Conservation (phyloP, 2,113 vertebrate species). For the Pachycephala philippinensis region DNA sequence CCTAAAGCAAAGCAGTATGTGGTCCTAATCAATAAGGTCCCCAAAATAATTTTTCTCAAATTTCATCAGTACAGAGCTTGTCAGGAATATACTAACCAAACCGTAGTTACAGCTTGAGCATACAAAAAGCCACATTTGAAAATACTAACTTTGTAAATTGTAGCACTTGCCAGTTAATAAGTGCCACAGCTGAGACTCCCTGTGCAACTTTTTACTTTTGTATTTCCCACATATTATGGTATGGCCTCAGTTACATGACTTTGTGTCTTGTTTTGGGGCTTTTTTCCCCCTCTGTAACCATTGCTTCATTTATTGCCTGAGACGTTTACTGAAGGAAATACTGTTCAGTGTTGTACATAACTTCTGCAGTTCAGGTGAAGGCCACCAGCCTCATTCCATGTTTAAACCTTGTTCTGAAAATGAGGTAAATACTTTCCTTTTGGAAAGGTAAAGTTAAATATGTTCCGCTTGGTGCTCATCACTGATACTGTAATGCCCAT, state of each 20-base stretch:
- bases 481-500: not conserved
- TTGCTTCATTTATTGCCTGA: not conserved
- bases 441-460: not conserved
- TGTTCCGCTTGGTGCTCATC: not conserved
- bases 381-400: not conserved
- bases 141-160: not conserved
- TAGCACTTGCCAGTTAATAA: not conserved
- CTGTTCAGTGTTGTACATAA: not conserved
- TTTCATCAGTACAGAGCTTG: not conserved
- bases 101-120: not conserved
- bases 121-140: not conserved
- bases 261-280: accelerated
- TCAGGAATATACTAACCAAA: not conserved
- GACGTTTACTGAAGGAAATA: not conserved
- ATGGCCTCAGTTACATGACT: not conserved
- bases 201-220: not conserved
- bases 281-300: not conserved
- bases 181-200: not conserved
- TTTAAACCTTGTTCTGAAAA: not conserved
- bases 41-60: not conserved
- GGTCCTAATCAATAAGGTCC: not conserved
- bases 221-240: not conserved
- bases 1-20: not conserved
- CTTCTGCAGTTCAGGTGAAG: not conserved
- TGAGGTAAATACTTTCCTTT: not conserved